phyloP scores from a whole-genome alignment of 2,888 invertebrate species.

The Ormyrus thymus region DNA sequence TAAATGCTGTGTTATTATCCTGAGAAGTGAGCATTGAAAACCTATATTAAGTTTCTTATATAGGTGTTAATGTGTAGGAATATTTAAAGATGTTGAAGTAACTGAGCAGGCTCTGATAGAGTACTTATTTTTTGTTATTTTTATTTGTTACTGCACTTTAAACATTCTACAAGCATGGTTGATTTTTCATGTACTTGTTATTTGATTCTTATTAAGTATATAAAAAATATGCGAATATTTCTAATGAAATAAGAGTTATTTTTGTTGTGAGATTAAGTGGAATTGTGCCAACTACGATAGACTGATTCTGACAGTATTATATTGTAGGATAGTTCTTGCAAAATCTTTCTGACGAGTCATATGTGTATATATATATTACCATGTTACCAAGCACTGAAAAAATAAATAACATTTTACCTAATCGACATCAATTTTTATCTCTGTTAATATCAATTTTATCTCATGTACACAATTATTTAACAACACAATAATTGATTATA shows the following conservation, averaged over 20 bases:
- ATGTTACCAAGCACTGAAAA: constrained; percentile 26
- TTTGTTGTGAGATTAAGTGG: constrained; percentile 25
- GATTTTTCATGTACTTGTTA: too few species aligned
- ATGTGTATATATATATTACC: constrained; percentile 32
- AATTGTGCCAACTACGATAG: constrained; percentile 25
- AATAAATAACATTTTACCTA: constrained; percentile 27
- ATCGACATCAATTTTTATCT: constrained; percentile 43
- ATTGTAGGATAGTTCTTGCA: constrained; percentile 10
- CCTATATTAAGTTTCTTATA: not conserved
- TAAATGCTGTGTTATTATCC: not conserved
- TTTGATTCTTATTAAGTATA: not conserved
- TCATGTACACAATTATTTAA: not conserved
- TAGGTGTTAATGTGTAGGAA: constrained; percentile 9
- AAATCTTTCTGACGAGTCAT: constrained; percentile 31
- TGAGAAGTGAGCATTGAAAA: not conserved
- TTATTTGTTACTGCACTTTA: constrained; percentile 54
- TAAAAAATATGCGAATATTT: not conserved
- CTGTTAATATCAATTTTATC: constrained; percentile 22
- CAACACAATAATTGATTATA: not conserved
- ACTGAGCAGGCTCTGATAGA: constrained; percentile 43
- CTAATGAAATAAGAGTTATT: constrained; percentile 22
- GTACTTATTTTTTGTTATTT: constrained; percentile 54
- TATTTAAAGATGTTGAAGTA: constrained; percentile 17
- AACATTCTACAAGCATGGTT: not conserved
- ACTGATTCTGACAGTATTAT: constrained; percentile 49